phyloP scores from a whole-genome alignment of 1,140 invertebrate species.

The Drosophila littoralis region DNA sequence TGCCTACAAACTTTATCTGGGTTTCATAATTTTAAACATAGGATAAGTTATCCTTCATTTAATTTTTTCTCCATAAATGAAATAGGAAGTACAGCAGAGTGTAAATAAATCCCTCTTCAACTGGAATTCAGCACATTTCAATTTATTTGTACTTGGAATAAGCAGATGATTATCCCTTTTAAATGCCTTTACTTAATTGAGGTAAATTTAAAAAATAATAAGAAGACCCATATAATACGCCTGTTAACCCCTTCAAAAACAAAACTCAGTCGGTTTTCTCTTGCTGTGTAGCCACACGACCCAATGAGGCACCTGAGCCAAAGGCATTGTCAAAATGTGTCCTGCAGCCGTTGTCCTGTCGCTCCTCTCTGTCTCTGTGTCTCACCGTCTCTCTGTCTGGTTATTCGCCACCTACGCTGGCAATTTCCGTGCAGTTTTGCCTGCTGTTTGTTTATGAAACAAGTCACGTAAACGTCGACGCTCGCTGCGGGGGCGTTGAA shows the following conservation, averaged over 20 bases:
- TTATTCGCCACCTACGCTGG: slow-evolving; percentile 45
- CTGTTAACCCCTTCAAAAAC: neutral
- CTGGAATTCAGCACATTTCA: too few relatives aligned
- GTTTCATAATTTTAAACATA: too few relatives aligned
- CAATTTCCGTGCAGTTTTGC: slow-evolving; percentile 76
- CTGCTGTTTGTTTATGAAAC: slow-evolving; percentile 82
- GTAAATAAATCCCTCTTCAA: too few relatives aligned
- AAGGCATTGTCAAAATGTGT: slow-evolving; percentile 21
- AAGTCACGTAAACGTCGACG: slow-evolving; percentile 74
- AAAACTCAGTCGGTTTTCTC: neutral
- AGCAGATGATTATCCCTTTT: too few relatives aligned
- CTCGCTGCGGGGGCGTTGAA: slow-evolving; percentile 74
- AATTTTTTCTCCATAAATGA: too few relatives aligned
- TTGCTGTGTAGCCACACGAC: slow-evolving; percentile 6
- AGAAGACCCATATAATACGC: too few relatives aligned
- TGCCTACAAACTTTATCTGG: too few relatives aligned
- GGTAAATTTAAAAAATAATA: too few relatives aligned
- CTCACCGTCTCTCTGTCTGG: neutral
- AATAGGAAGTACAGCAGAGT: too few relatives aligned
- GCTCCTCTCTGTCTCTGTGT: neutral
- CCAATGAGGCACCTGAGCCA: slow-evolving; percentile 32
- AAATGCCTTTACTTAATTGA: too few relatives aligned
- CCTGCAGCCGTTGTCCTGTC: neutral
- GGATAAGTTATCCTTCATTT: too few relatives aligned
- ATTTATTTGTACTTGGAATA: too few relatives aligned